Evolutionary conservation across 2,797 vertebrate species (phyloP).

Genomic region (Thamnophis elegans): DNA sequence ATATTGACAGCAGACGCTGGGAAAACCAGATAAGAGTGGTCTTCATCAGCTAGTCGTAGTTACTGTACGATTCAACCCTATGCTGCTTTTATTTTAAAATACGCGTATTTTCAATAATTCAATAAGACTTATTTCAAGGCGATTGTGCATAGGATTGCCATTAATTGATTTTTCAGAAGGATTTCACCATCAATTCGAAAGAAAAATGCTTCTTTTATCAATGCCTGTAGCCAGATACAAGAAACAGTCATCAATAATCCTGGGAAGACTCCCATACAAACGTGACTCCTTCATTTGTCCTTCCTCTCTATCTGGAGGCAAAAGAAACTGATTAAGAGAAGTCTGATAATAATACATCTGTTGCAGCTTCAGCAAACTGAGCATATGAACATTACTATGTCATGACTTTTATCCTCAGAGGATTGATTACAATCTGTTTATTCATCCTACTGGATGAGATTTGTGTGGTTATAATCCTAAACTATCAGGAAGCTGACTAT

Average conservation of each 20-base stretch:
- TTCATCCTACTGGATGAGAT: background rate
- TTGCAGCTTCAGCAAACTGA: background rate
- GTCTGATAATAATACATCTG: background rate
- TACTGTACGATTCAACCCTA: background rate
- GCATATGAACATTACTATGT: background rate
- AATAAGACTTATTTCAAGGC: background rate
- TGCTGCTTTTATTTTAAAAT: background rate
- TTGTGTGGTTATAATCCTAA: background rate
- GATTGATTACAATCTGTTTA: background rate
- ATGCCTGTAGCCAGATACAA: background rate
- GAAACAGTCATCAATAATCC: background rate
- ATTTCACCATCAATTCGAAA: background rate
- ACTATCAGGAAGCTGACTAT: background rate
- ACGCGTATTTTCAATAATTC: too few species aligned
- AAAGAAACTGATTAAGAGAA: background rate
- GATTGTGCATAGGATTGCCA: background rate
- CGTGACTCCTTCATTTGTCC: background rate
- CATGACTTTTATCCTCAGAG: background rate
- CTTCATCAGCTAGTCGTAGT: background rate
- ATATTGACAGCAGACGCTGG: background rate
- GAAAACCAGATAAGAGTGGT: background rate
- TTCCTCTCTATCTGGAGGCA: background rate
- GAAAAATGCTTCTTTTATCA: background rate
- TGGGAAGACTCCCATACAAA: background rate
- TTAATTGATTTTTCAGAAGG: background rate